phyloP scores from a whole-genome alignment of 1,140 invertebrate genomes.

The Pogonognathellus flavescens region DNA sequence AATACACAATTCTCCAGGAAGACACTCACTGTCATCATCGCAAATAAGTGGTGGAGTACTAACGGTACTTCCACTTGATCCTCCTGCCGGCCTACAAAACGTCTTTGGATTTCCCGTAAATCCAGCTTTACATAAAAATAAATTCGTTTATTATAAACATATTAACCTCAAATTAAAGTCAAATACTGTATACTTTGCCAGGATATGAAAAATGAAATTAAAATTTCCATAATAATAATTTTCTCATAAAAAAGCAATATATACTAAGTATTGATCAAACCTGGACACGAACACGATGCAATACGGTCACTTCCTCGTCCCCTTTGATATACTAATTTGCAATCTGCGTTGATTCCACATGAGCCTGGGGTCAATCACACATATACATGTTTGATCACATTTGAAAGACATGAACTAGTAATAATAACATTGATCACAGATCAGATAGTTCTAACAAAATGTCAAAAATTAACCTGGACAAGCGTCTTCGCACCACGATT shows the following conservation, averaged over 20 bases:
- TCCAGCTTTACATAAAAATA: not conserved
- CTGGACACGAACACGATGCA: not conserved
- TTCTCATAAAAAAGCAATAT: no score
- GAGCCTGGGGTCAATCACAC: not conserved
- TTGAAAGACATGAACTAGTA: not conserved
- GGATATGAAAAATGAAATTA: no score
- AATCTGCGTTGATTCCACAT: slow-evolving; percentile 49
- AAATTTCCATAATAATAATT: no score
- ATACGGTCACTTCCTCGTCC: not conserved
- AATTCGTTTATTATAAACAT: no score
- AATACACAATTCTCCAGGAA: no score
- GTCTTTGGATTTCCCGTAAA: not conserved
- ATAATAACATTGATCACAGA: not conserved
- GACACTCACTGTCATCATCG: no score
- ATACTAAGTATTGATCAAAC: no score
- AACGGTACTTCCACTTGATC: not conserved
- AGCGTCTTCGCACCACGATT: slow-evolving; percentile 27
- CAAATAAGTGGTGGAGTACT: no score
- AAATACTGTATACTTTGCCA: no score
- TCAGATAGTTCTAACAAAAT: not conserved
- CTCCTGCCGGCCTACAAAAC: not conserved
- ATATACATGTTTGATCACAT: not conserved
- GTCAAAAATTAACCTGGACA: slow-evolving; percentile 43
- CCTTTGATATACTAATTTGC: slow-evolving; percentile 6
- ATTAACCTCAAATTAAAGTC: no score